These are phyloP conservation scores for Microcebus tavaratra DNA, from an alignment of 2,113 vertebrate genomes.

Conservation along the genomic window DNA sequence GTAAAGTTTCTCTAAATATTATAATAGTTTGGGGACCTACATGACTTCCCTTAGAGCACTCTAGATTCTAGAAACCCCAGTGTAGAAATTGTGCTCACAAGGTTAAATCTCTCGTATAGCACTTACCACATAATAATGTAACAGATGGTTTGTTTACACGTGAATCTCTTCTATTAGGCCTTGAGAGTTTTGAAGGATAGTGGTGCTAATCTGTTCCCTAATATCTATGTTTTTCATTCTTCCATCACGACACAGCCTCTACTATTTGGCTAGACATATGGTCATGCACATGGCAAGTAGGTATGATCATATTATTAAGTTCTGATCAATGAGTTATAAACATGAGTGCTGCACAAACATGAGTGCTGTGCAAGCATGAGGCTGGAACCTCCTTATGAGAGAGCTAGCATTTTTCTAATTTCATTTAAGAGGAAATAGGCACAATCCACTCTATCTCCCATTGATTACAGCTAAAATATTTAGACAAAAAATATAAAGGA, in stretches of 20 bases:
- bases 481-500: background rate
- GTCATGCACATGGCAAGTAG: background rate
- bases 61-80: background rate
- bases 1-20: background rate
- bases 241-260: background rate
- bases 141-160: background rate
- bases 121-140: background rate
- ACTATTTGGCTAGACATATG: background rate
- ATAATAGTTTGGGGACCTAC: background rate
- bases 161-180: background rate
- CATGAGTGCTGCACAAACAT: background rate
- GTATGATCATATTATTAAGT: background rate
- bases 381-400: background rate
- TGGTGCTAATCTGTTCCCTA: background rate
- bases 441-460: background rate
- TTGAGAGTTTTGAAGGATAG: background rate
- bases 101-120: background rate
- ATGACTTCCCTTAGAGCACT: background rate
- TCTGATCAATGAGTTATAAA: background rate
- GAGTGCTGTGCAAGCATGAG: background rate
- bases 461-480: background rate
- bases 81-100: background rate
- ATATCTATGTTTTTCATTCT: background rate
- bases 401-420: background rate
- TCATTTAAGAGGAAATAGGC: background rate